Conservation (phyloP, 2,888 invertebrate species). For the Noctua fimbriata region DNA sequence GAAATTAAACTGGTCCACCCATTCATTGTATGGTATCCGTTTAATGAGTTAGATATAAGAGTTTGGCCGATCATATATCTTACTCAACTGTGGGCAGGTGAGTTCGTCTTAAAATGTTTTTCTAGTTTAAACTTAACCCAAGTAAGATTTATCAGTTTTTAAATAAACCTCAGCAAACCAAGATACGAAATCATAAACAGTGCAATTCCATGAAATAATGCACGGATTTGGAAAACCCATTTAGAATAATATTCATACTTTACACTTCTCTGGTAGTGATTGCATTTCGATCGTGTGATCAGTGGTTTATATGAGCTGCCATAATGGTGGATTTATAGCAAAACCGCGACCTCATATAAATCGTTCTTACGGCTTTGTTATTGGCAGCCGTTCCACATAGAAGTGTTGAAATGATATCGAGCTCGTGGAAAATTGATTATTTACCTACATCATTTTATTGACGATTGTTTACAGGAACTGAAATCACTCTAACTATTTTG, state of each 20-base stretch:
- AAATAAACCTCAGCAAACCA: background rate
- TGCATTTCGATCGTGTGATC: slow-evolving; percentile 62
- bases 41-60: slow-evolving; percentile 70
- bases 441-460: slow-evolving; percentile 30
- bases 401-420: slow-evolving; percentile 57
- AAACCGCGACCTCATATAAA: slow-evolving; percentile 63
- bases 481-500: background rate
- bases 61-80: slow-evolving; percentile 73
- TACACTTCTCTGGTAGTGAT: slow-evolving; percentile 46
- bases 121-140: background rate
- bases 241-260: slow-evolving; percentile 46
- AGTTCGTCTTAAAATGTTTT: slow-evolving; percentile 13
- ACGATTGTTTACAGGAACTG: slow-evolving; percentile 20
- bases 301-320: slow-evolving; percentile 62
- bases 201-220: slow-evolving; percentile 21
- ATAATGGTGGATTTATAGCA: slow-evolving; percentile 60
- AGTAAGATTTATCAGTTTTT: background rate
- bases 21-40: slow-evolving; percentile 76
- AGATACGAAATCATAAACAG: slow-evolving; percentile 5
- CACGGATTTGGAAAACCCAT: slow-evolving; percentile 36
- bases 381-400: slow-evolving; percentile 51
- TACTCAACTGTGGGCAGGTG: slow-evolving; percentile 74
- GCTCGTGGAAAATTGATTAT: slow-evolving; percentile 40
- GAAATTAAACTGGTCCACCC: slow-evolving; percentile 72
- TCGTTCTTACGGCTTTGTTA: slow-evolving; percentile 56